Evolutionary conservation across 2,888 invertebrate species (phyloP).

Genomic region (Andrena praecox): DNA sequence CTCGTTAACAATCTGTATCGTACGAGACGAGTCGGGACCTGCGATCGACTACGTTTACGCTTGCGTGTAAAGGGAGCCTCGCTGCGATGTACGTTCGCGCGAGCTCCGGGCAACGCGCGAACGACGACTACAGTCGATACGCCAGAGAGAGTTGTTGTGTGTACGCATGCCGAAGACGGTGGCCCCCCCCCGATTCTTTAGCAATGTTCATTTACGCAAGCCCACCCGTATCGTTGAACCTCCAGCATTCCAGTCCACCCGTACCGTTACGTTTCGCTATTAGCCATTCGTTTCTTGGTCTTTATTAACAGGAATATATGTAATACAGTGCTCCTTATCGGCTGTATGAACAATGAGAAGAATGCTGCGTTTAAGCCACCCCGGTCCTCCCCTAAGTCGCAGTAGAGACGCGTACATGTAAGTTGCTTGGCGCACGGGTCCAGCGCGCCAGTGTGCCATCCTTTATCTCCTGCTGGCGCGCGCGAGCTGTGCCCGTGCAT

Average conservation of each 20-base stretch:
- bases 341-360: constrained; percentile 52
- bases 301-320: constrained; percentile 43
- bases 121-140: constrained; percentile 42
- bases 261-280: constrained; percentile 53
- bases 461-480: constrained; percentile 33
- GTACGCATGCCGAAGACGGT: constrained; percentile 63
- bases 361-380: constrained; percentile 43
- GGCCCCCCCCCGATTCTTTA: constrained; percentile 47
- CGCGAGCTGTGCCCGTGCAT: constrained; percentile 49
- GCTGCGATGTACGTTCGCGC: constrained; percentile 21
- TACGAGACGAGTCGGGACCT: constrained; percentile 17
- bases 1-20: constrained; percentile 23
- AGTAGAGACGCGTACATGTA: constrained; percentile 49
- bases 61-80: constrained; percentile 46
- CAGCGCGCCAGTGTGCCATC: constrained; percentile 24
- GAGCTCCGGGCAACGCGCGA: constrained; percentile 19
- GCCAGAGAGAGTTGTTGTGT: constrained; percentile 57
- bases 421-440: constrained; percentile 29
- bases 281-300: constrained; percentile 49
- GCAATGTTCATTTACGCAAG: constrained; percentile 47
- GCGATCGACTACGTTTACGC: constrained; percentile 28
- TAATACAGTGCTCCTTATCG: constrained; percentile 36
- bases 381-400: background rate
- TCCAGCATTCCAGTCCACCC: constrained; percentile 48
- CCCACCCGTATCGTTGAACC: constrained; percentile 39